Evolutionary conservation across 2,113 vertebrate species (phyloP).

Genomic region (Calyptomena viridis): DNA sequence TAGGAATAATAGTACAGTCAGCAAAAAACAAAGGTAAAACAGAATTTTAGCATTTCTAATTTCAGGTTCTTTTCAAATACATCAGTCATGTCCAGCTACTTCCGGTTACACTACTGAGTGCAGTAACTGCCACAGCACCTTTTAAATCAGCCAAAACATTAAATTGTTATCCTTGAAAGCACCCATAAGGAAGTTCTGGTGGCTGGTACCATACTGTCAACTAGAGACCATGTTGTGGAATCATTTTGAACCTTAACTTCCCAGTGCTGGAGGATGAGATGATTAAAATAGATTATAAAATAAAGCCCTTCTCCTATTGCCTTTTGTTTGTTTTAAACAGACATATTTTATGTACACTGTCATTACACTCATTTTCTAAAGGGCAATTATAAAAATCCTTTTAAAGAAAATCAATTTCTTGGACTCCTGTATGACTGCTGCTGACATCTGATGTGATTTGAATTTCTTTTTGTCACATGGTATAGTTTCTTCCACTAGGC

Average conservation of each 20-base stretch:
- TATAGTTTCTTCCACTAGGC: not conserved
- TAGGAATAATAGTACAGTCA: not conserved
- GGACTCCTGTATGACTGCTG: not conserved
- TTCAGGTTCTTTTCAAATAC: not conserved
- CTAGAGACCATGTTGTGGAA: not conserved
- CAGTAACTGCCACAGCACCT: not conserved
- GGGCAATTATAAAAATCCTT: not conserved
- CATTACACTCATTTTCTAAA: not conserved
- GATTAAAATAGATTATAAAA: not conserved
- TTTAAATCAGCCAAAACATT: not conserved
- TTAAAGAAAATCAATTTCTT: constrained; percentile 17
- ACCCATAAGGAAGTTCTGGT: not conserved
- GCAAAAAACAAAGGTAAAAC: not conserved
- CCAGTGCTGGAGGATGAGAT: not conserved
- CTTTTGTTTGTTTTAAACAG: not conserved
- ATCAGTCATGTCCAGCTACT: not conserved
- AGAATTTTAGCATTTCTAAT: not conserved
- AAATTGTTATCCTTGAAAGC: not conserved
- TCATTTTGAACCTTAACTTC: not conserved
- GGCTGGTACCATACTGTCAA: not conserved
- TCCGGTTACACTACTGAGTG: not conserved
- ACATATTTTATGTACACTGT: not conserved
- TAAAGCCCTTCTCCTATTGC: not conserved
- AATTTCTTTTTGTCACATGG: not conserved
- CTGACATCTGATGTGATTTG: not conserved